phyloP scores from a whole-genome alignment of 2,888 invertebrate genomes.

The Azorinus chamasolen region DNA sequence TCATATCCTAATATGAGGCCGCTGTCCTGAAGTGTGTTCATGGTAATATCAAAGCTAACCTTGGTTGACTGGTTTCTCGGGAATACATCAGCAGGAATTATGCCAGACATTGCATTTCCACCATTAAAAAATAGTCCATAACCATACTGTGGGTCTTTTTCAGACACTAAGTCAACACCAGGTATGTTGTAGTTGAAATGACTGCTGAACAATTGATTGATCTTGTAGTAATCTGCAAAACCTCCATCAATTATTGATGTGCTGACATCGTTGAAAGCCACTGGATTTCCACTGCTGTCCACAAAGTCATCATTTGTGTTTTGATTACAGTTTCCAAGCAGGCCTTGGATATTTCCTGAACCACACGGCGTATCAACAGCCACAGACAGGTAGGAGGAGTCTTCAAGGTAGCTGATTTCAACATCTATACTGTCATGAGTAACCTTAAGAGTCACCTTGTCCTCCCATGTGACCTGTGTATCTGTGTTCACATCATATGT shows the following conservation, averaged over 20 bases:
- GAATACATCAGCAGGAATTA: neutral
- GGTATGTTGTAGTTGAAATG: conserved; percentile 24
- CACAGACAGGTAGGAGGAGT: conserved; percentile 37
- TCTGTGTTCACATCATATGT: conserved; percentile 30
- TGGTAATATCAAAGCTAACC: conserved; percentile 42
- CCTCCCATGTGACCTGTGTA: conserved; percentile 31
- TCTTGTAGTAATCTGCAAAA: conserved; percentile 30
- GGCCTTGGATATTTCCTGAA: conserved; percentile 44
- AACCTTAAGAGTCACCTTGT: conserved; percentile 52
- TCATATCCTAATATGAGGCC: conserved; percentile 60
- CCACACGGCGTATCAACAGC: conserved; percentile 32
- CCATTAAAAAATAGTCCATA: too few relatives aligned
- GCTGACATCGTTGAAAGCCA: conserved; percentile 40
- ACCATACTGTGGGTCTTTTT: too few relatives aligned
- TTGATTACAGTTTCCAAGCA: conserved; percentile 77
- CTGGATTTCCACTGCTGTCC: conserved; percentile 11
- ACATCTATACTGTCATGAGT: conserved; percentile 16
- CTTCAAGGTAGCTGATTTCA: conserved; percentile 40
- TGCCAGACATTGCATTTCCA: conserved; percentile 42
- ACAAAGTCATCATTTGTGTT: conserved; percentile 72
- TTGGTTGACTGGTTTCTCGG: too few relatives aligned
- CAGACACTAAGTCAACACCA: too few relatives aligned
- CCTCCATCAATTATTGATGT: conserved; percentile 32
- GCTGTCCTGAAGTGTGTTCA: conserved; percentile 21
- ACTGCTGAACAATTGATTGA: neutral